Base-by-base conservation (phyloP, 1,140 invertebrate genomes). In the Heliconius hermathena region DNA sequence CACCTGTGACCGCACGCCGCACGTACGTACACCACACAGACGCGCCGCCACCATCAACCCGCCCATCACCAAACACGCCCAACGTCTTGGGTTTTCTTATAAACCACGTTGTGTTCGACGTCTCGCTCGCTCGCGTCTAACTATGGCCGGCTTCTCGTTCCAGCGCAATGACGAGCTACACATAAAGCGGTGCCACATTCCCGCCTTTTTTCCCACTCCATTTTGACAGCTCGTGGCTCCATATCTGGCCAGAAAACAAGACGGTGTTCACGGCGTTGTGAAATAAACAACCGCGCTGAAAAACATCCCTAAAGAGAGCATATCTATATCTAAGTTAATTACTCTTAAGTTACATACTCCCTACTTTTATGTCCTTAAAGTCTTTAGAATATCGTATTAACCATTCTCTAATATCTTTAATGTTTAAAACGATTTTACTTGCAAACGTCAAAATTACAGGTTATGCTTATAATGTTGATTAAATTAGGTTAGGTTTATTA, bases 61-160 rank as follows among this genome's bases (percentile, higher is more conserved):
- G 92, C 93, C 93, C 93, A 89, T 92, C 91, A 89, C 91, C 91
- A 93, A 93, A 93, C 93, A 94, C 93, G 93, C 93, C 93, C 93
- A 93, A 90, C 93, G 91, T 94, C 93, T 94, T 94, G 90, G 92
- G 93, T 94, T 94, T 93, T 94, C 93, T 94, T 94, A 94, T 94
- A 94, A 94, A 93, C 93, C 92, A 90, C 93, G 91, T 90, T 91
- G 91, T 87, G 88, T 93, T 90, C 86, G 82, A 83, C 83, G 83
- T 94, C 93, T 86, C 87, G 74, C 80, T 94, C 88, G 85, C 73
- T 76, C 88, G 20, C 74, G 54, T 29, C 73, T 54, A 38, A 33
- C 54, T 36, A 74, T 81, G 81, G 77, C 73, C 66, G 29, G 75
- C 72, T 80, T 91, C 90, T 89, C 92, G 77, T 79, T 91, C 87